These are phyloP conservation scores for Patella caerulea DNA, from an alignment of 2,888 invertebrate genomes.

Conservation along the genomic window DNA sequence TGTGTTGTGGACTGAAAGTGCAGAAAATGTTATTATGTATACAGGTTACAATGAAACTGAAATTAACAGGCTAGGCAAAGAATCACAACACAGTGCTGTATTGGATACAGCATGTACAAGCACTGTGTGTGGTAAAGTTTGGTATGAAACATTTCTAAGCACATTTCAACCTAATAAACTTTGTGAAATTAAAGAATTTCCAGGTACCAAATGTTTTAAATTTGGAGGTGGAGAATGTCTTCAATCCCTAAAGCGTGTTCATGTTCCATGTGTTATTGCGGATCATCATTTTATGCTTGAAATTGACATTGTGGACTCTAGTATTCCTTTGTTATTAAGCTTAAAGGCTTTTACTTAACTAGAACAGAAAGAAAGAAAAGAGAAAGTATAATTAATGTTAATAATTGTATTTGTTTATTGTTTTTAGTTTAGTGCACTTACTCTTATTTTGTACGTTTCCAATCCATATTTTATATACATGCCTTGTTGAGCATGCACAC, in stretches of 20 bases:
- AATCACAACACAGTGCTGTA: neutral
- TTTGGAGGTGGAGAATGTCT: conserved; percentile 8
- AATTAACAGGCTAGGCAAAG: neutral
- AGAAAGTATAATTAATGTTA: too few species aligned
- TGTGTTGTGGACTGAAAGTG: too few species aligned
- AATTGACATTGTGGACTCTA: conserved; percentile 3
- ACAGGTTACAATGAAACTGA: neutral
- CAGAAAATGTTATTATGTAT: neutral
- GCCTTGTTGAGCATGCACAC: too few species aligned
- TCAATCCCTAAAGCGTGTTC: neutral
- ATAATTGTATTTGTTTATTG: too few species aligned
- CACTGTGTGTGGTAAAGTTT: neutral
- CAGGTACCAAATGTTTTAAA: conserved; percentile 8
- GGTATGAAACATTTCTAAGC: conserved; percentile 3
- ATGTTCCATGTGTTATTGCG: conserved; percentile 11
- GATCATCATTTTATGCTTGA: neutral
- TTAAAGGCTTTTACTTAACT: too few species aligned
- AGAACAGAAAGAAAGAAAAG: too few species aligned
- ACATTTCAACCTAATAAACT: conserved; percentile 2
- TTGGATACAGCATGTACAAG: neutral
- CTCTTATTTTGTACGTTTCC: too few species aligned
- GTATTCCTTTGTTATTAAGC: conserved; percentile 4
- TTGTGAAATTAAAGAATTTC: too few species aligned
- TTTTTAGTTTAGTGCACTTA: too few species aligned
- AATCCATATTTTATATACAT: too few species aligned